A percentile compares a stretch with the other conserved stretches of the same genome.
phyloP scores from a whole-genome alignment of 2,113 vertebrate species.

The Eulemur macaco region DNA sequence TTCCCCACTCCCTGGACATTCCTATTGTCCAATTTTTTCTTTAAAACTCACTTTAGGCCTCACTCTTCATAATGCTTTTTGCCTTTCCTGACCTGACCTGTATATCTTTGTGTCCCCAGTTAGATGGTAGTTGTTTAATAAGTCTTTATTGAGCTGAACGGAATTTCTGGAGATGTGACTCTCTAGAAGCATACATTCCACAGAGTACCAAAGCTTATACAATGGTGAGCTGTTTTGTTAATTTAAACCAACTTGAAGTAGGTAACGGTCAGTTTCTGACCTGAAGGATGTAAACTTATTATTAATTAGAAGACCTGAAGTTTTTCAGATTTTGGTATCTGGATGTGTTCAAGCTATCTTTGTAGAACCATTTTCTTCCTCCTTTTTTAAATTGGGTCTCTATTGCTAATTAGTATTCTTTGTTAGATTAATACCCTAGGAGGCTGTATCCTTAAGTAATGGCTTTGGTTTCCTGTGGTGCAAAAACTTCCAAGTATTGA shows the following conservation, averaged over 20 bases:
- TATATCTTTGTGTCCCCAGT: not conserved
- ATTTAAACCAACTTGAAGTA: not conserved
- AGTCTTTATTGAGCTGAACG: not conserved
- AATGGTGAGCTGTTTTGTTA: not conserved
- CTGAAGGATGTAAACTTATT: not conserved
- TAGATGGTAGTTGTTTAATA: not conserved
- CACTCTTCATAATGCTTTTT: not conserved
- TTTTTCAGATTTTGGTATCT: not conserved
- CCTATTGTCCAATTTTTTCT: not conserved
- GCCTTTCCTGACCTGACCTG: not conserved
- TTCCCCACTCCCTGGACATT: not conserved
- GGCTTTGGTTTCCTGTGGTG: not conserved
- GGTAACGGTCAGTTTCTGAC: not conserved
- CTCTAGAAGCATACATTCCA: not conserved
- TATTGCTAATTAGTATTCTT: not conserved
- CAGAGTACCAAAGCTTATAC: not conserved
- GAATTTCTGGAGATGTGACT: not conserved
- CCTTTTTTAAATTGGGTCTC: not conserved
- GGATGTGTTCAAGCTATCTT: not conserved
- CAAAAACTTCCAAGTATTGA: not conserved
- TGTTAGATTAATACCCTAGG: not conserved
- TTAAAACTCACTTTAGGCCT: not conserved
- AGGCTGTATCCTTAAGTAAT: not conserved
- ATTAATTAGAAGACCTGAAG: not conserved
- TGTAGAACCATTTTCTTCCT: not conserved